These are phyloP conservation scores for Actias luna DNA, from an alignment of 2,888 invertebrate genomes.

Conservation along the genomic window DNA sequence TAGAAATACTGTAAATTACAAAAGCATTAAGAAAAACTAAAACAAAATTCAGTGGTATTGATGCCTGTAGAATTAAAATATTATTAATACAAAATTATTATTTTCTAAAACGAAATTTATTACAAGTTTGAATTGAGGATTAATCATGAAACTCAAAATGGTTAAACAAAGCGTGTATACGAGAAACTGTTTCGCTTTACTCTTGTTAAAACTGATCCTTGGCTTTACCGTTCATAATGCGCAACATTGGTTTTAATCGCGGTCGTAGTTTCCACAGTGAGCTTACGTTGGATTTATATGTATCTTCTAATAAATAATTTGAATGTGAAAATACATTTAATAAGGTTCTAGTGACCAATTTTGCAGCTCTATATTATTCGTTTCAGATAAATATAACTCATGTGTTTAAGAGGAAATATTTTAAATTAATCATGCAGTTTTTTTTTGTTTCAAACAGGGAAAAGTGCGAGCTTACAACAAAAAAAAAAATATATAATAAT, in stretches of 20 bases:
- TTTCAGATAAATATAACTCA: no score
- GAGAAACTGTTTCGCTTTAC: conserved; percentile 11
- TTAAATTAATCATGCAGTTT: no score
- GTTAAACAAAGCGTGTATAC: conserved; percentile 1
- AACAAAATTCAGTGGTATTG: background rate
- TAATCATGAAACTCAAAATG: conserved; percentile 4
- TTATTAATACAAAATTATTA: background rate
- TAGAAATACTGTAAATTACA: conserved; percentile 46
- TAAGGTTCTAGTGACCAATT: no score
- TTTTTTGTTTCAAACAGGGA: no score
- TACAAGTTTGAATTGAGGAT: background rate
- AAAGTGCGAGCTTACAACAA: background rate
- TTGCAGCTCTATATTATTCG: background rate
- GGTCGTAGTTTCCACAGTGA: conserved; percentile 10
- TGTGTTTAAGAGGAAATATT: no score
- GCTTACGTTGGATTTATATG: conserved; percentile 8
- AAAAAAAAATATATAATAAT: no score
- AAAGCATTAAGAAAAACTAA: background rate
- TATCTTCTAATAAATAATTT: conserved; percentile 6
- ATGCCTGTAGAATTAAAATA: background rate
- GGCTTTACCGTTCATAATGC: conserved; percentile 10
- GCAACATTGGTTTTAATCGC: conserved; percentile 11
- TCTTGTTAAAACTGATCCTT: conserved; percentile 12
- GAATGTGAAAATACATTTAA: conserved; percentile 1
- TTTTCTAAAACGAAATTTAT: background rate